A percentile compares a stretch with the other conserved stretches of the same genome.
phyloP scores from a whole-genome alignment of 1,140 invertebrate species.

The Sinonovacula constricta region DNA sequence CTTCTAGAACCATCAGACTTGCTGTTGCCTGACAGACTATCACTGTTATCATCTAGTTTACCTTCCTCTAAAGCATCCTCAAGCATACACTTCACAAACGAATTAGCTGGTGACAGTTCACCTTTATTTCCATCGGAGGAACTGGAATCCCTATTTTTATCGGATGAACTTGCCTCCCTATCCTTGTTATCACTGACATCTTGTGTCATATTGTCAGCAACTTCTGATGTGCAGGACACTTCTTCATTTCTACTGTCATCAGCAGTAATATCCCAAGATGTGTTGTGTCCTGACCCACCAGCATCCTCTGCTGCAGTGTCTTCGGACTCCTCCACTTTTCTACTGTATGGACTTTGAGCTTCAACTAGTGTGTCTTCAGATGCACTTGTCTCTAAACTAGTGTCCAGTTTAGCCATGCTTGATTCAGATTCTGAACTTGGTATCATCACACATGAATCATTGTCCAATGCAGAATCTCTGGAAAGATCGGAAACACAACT shows the following conservation, averaged over 20 bases:
- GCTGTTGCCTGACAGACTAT: slow-evolving; percentile 71
- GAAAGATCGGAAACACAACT: background rate
- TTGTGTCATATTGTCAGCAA: slow-evolving; percentile 4
- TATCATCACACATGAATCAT: background rate
- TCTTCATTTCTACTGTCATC: background rate
- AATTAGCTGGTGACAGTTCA: slow-evolving; percentile 69
- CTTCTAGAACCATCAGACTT: slow-evolving; percentile 84
- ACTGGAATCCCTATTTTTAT: too few relatives aligned
- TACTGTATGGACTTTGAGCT: background rate
- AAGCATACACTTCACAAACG: slow-evolving; percentile 78
- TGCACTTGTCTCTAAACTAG: slow-evolving; percentile 69
- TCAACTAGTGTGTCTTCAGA: slow-evolving; percentile 69
- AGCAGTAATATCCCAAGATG: too few relatives aligned
- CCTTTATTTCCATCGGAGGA: slow-evolving; percentile 7
- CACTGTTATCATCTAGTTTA: slow-evolving; percentile 67
- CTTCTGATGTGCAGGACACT: too few relatives aligned
- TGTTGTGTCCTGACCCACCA: too few relatives aligned
- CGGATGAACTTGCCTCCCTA: too few relatives aligned
- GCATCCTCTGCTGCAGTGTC: slow-evolving; percentile 13
- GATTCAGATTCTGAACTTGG: slow-evolving; percentile 33
- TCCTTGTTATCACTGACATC: slow-evolving; percentile 1
- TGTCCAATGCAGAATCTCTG: background rate
- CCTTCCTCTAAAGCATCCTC: slow-evolving; percentile 78
- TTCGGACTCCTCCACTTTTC: background rate
- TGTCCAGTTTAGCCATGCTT: slow-evolving; percentile 66